These are phyloP conservation scores for Plotosus lineatus DNA, from an alignment of 2,113 vertebrate species.

Conservation along the genomic window DNA sequence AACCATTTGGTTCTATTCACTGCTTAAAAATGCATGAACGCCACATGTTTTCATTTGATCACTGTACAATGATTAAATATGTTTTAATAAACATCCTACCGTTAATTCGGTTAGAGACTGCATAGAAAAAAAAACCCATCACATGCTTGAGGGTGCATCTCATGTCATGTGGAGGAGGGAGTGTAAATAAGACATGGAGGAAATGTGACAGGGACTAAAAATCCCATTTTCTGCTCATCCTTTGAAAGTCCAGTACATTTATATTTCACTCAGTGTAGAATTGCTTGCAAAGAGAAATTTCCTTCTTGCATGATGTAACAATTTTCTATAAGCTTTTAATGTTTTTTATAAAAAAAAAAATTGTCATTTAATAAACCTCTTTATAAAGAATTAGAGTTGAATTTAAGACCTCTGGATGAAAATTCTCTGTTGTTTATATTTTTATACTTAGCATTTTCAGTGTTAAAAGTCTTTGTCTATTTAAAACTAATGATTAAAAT, in stretches of 20 bases:
- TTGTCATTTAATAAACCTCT: neutral
- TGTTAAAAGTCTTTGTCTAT: neutral
- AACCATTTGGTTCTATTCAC: neutral
- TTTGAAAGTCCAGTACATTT: neutral
- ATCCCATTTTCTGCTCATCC: constrained; percentile 3
- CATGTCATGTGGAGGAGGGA: neutral
- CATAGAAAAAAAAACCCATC: neutral
- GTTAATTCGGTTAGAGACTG: neutral
- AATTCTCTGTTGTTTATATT: neutral
- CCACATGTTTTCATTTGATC: neutral
- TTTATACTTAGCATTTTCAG: neutral
- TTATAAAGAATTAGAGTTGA: neutral
- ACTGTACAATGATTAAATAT: neutral
- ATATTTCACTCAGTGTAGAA: neutral
- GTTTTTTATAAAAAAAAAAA: neutral
- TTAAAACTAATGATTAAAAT: neutral
- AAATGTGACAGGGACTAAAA: constrained; percentile 26
- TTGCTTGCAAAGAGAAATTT: constrained; percentile 7
- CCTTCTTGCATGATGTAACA: neutral
- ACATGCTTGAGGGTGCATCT: constrained; percentile 17
- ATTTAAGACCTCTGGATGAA: neutral
- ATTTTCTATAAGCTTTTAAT: neutral
- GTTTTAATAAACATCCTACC: neutral
- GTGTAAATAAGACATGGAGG: constrained; percentile 12
- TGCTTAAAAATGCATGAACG: neutral